A percentile compares a stretch with the other conserved stretches of the same genome.
phyloP scores from a whole-genome alignment of 2,113 vertebrate species.

The Sterrhoptilus dennistouni region DNA sequence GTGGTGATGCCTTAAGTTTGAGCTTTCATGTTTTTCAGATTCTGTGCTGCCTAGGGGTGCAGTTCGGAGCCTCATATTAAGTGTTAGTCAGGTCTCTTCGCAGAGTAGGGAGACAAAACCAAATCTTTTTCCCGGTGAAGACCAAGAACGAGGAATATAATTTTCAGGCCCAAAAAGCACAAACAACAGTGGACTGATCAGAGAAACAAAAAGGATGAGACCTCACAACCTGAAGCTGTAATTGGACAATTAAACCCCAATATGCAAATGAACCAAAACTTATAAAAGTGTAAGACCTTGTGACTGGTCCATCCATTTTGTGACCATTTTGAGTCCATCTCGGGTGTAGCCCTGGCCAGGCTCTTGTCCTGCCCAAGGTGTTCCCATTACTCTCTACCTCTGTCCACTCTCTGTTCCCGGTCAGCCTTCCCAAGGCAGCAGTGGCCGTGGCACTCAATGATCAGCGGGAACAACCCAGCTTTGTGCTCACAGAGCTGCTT shows the following conservation, averaged over 20 bases:
- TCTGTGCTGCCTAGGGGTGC: not conserved
- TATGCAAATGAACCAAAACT: not conserved
- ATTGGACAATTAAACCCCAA: not conserved
- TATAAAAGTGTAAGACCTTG: not conserved
- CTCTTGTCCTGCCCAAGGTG: not conserved
- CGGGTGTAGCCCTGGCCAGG: not conserved
- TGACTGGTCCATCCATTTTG: rapidly evolving
- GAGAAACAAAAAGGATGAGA: not conserved
- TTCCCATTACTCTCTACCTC: not conserved
- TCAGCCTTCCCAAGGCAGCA: not conserved
- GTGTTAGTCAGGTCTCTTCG: not conserved
- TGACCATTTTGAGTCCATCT: not conserved
- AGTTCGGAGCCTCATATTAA: not conserved
- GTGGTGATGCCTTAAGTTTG: not conserved
- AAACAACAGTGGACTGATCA: not conserved
- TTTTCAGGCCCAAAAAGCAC: not conserved
- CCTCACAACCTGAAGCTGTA: not conserved
- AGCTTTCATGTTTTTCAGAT: not conserved
- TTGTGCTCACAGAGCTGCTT: not conserved
- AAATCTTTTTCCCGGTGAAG: not conserved
- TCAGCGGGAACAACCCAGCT: not conserved
- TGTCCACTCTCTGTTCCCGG: not conserved
- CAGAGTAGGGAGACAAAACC: not conserved
- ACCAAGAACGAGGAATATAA: not conserved
- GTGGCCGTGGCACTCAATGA: not conserved